Evolutionary conservation across 2,797 vertebrate species (phyloP), one percentile per base, ranked within the genome.

Genomic region (Poeciliopsis gracilis): DNA sequence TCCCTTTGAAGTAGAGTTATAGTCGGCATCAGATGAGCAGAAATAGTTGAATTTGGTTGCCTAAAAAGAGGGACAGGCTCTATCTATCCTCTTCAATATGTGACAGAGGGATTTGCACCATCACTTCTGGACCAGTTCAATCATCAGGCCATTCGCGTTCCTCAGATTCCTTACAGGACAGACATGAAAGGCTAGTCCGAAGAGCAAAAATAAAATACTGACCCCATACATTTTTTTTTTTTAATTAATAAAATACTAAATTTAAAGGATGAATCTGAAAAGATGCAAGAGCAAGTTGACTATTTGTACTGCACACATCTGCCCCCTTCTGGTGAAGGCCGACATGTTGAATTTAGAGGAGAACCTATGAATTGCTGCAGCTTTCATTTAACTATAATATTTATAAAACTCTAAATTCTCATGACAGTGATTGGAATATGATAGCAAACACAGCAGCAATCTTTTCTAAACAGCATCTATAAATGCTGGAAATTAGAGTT

Each of bases 1-100:
- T 81, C 47, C 74, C 88, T 95, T 94, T 95, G 93, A 94, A 91
- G 88, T 49, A n/a, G 59, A 72, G 61, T 75, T 73, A 79, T 20
- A 83, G 82, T 30, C 74, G 16, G 69, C 72, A 78, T 77, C 47
- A 12, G 70, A 86, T 77, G 76, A 80, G 81, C 72, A 86, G 66
- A 77, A 85, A 75, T 55, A 82, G 81, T 63, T 53, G n/a, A 76
- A 83, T 84, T 18, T 77, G 46, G 28, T 36, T 41, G 47, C 77
- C 76, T 69, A 71, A 82, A 70, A 49, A 51, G 78, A 8, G 25
- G 77, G 59, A 72, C 66, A 38, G 76, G 23, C 67, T 57, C 69
- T 53, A 82, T 81, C 77, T 51, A 83, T 82, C 41, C 67, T 45
- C 77, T 82, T 75, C 63, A 66, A 36, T 86, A 83, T 82, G 80